Evolutionary conservation across 2,888 invertebrate genomes (phyloP), one percentile per base, ranked within the genome.

Genomic region (Erpobdella octoculata): DNA sequence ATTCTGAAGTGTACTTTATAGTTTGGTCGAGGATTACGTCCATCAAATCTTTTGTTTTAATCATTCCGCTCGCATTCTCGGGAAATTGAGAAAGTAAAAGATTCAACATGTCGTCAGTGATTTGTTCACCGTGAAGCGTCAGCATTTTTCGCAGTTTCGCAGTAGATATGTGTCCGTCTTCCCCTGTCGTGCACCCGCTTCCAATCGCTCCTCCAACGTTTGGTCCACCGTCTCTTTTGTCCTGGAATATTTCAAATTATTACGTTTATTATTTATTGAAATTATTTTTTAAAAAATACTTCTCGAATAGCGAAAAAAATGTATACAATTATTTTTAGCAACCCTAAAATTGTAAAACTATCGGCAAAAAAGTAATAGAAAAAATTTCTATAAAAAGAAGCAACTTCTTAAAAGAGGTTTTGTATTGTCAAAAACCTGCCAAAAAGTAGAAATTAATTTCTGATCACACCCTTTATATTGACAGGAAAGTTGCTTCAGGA

Each of bases 21-120:
- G 67, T 67, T 5, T 41, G 67, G 41, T 67, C 67, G 28, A 67
- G 46, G 25, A 67, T 67, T n/a, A 67, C 25, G n/a, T 67, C 67
- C 18, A 67, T 67, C 21, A 67, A 46, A n/a, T 41, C 41, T 5
- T 67, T 67, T 3, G 46, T 67, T 8, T 37, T 21, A 67, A 67
- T 41, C 67, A 67, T 67, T 5, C 67, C 67, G 9, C 46, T n/a
- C 12, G 28, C 67, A 37, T 67, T 46, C 18, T 67, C 67, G 31
- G 67, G 67, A 25, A 67, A 67, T 15, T 25, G 38, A 2, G 25
- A 38, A 1, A 38, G 25, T 18, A 67, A 33, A 21, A 41, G 33
- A 41, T 67, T 41, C 5, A 67, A 67, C 25, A 67, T 41, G 18
- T 67, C 67, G 25, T 67, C 67, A 8, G 33, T 67, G 21, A 67